Conservation (phyloP, 2,113 vertebrate species). For the Chaetura pelagica region DNA sequence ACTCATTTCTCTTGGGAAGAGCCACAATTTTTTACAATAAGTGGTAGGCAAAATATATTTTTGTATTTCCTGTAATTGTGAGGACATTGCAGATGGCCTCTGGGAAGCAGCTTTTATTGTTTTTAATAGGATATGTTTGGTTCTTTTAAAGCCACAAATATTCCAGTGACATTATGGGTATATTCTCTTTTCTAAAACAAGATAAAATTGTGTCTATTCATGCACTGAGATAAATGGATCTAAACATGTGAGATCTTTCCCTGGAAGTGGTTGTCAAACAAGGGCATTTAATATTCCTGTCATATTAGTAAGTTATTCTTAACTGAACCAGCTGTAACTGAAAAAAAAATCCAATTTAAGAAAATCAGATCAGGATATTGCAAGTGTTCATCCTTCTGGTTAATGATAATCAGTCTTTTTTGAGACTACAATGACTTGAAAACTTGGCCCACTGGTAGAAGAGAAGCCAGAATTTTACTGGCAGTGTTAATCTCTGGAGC, state of each 20-base stretch:
- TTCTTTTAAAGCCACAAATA: not conserved
- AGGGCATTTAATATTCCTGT: not conserved
- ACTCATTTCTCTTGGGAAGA: not conserved
- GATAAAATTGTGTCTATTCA: not conserved
- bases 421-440: not conserved
- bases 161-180: not conserved
- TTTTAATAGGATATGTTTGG: not conserved
- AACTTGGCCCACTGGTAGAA: not conserved
- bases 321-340: not conserved
- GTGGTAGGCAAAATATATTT: not conserved
- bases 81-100: not conserved
- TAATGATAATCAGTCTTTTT: not conserved
- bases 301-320: not conserved
- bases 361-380: not conserved
- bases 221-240: not conserved
- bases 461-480: not conserved
- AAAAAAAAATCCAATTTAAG: not conserved
- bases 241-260: not conserved
- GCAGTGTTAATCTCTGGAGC: not conserved
- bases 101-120: not conserved
- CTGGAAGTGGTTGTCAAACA: not conserved
- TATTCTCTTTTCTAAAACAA: not conserved
- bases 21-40: not conserved
- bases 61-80: constrained; percentile 22
- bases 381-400: not conserved